These are phyloP conservation scores for Pterostichus niger DNA, from an alignment of 2,888 invertebrate genomes.

Conservation along the genomic window DNA sequence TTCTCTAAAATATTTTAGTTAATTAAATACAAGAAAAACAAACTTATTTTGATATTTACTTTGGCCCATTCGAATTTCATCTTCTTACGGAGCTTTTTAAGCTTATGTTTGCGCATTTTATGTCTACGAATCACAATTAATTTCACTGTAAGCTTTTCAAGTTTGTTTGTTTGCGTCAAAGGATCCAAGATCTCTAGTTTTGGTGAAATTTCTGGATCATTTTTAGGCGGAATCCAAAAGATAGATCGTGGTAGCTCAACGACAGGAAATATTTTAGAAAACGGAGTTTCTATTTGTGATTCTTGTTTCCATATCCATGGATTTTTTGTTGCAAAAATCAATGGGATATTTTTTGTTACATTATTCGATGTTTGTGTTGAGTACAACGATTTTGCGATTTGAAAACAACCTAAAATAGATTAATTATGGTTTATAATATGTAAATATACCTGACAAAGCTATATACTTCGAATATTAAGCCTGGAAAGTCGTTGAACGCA, in stretches of 20 bases:
- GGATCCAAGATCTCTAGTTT: slow-evolving; percentile 72
- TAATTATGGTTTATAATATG: slow-evolving; percentile 14
- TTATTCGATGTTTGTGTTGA: slow-evolving; percentile 20
- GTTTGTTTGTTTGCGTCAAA: slow-evolving; percentile 71
- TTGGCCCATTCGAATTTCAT: slow-evolving; percentile 89
- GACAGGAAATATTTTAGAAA: slow-evolving; percentile 68
- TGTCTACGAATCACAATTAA: slow-evolving; percentile 87
- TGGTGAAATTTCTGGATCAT: slow-evolving; percentile 67
- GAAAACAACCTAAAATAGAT: slow-evolving; percentile 35
- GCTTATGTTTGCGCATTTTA: slow-evolving; percentile 94
- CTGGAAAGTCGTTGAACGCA: slow-evolving; percentile 36
- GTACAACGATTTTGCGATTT: slow-evolving; percentile 27
- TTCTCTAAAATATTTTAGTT: slow-evolving; percentile 77
- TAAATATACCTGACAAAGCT: neutral
- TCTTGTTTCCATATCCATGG: slow-evolving; percentile 73
- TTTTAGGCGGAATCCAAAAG: slow-evolving; percentile 69
- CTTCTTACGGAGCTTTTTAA: slow-evolving; percentile 87
- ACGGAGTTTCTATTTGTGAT: slow-evolving; percentile 72
- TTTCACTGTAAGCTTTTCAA: slow-evolving; percentile 85
- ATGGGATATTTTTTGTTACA: slow-evolving; percentile 26
- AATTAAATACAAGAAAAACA: slow-evolving; percentile 32
- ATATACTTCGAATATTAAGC: slow-evolving; percentile 55
- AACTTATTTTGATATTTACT: slow-evolving; percentile 73
- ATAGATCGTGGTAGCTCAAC: slow-evolving; percentile 72
- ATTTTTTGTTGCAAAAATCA: neutral